A percentile compares a stretch with the other conserved stretches of the same genome.
phyloP scores from a whole-genome alignment of 2,797 vertebrate species.

The Staurois parvus region DNA sequence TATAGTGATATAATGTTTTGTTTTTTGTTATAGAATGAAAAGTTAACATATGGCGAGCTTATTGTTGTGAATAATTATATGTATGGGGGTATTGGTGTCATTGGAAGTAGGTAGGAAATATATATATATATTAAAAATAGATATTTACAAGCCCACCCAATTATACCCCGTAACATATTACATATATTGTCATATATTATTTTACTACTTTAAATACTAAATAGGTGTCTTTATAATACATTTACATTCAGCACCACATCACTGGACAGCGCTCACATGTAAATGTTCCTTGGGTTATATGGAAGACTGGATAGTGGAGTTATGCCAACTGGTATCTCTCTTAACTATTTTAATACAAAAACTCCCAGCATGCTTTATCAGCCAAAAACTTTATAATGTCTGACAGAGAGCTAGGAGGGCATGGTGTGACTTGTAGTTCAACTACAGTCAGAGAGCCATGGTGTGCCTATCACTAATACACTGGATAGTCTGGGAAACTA shows the following conservation, averaged over 20 bases:
- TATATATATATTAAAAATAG: too few species aligned
- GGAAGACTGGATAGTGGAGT: neutral
- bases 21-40: neutral
- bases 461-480: too few species aligned
- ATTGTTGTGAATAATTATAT: too few species aligned
- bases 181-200: too few species aligned
- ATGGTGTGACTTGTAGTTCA: neutral
- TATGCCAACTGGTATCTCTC: neutral
- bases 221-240: neutral
- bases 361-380: neutral
- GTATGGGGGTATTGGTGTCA: too few species aligned
- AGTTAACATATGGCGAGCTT: neutral
- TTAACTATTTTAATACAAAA: neutral
- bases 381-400: neutral
- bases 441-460: neutral
- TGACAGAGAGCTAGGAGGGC: neutral
- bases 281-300: neutral
- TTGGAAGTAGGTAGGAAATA: too few species aligned
- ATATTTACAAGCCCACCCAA: too few species aligned
- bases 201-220: too few species aligned
- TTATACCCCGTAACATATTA: too few species aligned
- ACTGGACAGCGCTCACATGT: constrained; percentile 35
- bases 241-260: constrained; percentile 50
- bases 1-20: neutral
- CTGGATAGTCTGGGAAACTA: too few species aligned